phyloP scores from a whole-genome alignment of 2,888 invertebrate species.

The Microplitis manilae region DNA sequence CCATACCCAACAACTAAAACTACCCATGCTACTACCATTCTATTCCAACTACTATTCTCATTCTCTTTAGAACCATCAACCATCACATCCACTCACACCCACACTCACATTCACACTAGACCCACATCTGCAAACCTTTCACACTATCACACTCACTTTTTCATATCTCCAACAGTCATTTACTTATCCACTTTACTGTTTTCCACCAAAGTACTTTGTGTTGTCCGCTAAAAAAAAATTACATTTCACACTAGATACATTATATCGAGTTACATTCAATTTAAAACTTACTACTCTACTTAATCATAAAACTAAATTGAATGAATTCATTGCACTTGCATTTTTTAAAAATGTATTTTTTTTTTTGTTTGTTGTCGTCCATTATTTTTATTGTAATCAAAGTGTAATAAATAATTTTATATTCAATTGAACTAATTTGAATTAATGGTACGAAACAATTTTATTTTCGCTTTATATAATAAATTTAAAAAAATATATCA shows the following conservation, averaged over 20 bases:
- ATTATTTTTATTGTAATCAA: too few species aligned
- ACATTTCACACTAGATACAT: background rate
- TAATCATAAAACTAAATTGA: background rate
- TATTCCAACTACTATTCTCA: constrained; percentile 5
- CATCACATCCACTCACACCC: background rate
- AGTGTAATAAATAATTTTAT: too few species aligned
- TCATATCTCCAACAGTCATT: background rate
- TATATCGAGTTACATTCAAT: background rate
- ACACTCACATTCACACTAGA: background rate
- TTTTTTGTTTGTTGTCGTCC: too few species aligned
- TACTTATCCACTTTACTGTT: background rate
- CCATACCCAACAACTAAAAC: constrained; percentile 8
- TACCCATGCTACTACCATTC: constrained; percentile 9
- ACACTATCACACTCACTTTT: background rate
- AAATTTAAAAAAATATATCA: background rate
- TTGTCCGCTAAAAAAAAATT: background rate
- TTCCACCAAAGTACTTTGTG: background rate
- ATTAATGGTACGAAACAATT: too few species aligned
- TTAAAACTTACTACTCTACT: background rate
- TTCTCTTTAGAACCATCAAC: background rate
- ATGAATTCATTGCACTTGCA: background rate
- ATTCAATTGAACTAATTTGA: too few species aligned
- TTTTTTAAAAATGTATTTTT: too few species aligned
- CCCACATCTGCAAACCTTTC: background rate
- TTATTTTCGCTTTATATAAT: too few species aligned